Evolutionary conservation across 2,113 vertebrate genomes (phyloP).

Genomic region (Ctenodactylus gundi): DNA sequence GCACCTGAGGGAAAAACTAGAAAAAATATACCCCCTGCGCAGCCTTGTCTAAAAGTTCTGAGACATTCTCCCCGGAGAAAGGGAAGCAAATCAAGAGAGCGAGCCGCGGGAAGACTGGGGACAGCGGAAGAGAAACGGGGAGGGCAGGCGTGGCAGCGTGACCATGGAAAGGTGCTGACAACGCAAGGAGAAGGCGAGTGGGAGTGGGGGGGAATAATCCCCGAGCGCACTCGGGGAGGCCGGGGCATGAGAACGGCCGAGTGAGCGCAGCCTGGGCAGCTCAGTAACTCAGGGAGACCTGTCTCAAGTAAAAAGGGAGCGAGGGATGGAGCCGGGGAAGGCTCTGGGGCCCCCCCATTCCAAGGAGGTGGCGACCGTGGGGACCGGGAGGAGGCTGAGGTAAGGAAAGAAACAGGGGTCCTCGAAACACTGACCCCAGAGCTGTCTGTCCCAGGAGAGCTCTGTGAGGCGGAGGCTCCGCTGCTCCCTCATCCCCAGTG

Average conservation of each 20-base stretch:
- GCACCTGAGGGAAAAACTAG: neutral
- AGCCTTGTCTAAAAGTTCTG: neutral
- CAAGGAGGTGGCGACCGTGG: neutral
- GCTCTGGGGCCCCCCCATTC: no score
- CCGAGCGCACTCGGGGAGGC: no score
- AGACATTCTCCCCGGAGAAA: neutral
- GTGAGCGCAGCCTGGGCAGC: no score
- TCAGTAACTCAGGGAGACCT: no score
- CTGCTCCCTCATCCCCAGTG: no score
- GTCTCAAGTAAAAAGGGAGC: neutral
- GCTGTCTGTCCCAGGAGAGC: neutral
- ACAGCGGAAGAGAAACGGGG: neutral
- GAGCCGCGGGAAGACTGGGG: no score
- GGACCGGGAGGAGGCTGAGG: neutral
- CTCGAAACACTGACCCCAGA: neutral
- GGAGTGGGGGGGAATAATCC: no score
- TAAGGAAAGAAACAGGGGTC: neutral
- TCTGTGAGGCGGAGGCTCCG: rapidly evolving
- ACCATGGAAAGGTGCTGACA: neutral
- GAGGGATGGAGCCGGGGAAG: neutral
- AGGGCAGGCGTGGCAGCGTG: neutral
- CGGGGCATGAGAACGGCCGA: no score
- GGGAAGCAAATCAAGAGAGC: neutral
- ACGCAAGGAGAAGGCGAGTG: neutral
- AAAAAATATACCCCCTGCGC: neutral